Evolutionary conservation across 2,113 vertebrate species (phyloP), one percentile per base, ranked within the genome.

Genomic region (Passer montanus): DNA sequence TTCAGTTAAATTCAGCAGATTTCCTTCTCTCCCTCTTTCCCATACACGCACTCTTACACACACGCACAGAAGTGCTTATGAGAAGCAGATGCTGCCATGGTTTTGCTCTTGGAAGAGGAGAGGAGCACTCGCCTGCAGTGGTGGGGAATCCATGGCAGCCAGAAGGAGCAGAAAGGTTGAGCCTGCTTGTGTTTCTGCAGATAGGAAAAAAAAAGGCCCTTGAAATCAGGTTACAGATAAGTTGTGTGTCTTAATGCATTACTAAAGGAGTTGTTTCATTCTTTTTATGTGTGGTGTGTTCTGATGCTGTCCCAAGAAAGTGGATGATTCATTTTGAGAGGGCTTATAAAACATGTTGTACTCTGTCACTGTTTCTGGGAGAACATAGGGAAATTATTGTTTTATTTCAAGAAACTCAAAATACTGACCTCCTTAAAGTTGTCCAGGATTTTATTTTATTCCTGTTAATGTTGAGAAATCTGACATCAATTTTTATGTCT

Each of bases 41-140:
- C 41, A 39, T 53, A 56, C 81, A 76, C 23, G 26, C 92, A 92
- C 59, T 6, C 53, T 82, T 46, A 11, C 1, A 84, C 37, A 90
- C 89, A 91, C n/a, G 86, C 93, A 96, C 77, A 95, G 97, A 95
- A 55, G 96, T 91, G 76, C 93, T 97, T 97, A 98, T 98, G 95
- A 93, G 95, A 98, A 98, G 97, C 98, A 98, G 97, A 97, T 98
- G 97, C 91, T 93, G 91, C 76, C 70, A 75, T 66, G 89, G 49
- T 89, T 97, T 96, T 92, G 46, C 79, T 97, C 95, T 91, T 79
- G 96, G 78, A 95, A 95, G 72, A 84, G 79, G 95, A 96, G 94
- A 78, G 92, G 76, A 92, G 82, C 8, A 19, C 89, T 94, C 21
- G 16, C 89, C 85, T 3, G 5, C 70, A 69, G 59, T 93, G 89